These are phyloP conservation scores for Steinernema scapterisci DNA, from an alignment of 2,888 invertebrate genomes.

Conservation along the genomic window DNA sequence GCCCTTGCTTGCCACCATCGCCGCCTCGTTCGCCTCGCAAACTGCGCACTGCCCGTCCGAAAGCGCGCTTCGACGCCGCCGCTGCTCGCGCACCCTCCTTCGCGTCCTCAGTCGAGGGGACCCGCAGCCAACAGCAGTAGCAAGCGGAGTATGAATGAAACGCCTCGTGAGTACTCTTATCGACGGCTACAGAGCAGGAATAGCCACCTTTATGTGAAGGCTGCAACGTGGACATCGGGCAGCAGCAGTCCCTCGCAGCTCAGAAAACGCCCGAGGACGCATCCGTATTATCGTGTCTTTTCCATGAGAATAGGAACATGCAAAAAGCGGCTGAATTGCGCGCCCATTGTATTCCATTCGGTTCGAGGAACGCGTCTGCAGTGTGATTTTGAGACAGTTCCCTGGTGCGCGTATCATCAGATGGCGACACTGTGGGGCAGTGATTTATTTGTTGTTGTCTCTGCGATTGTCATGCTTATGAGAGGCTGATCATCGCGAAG, in stretches of 20 bases:
- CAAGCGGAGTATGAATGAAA: slow-evolving; percentile 30
- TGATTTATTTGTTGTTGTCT: slow-evolving; percentile 15
- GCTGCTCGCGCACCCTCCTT: slow-evolving; percentile 27
- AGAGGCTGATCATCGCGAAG: background rate
- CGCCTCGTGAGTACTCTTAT: slow-evolving; percentile 13
- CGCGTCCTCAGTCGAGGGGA: background rate
- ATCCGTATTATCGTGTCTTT: no score
- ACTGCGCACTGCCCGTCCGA: slow-evolving; percentile 24
- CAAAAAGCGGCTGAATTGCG: slow-evolving; percentile 22
- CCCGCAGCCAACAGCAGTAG: slow-evolving; percentile 17
- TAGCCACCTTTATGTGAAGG: background rate
- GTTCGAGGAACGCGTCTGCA: background rate
- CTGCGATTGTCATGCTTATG: background rate
- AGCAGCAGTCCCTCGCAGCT: background rate
- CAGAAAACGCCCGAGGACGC: no score
- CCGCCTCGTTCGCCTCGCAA: slow-evolving; percentile 24
- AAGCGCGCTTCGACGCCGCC: background rate
- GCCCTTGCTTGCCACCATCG: background rate
- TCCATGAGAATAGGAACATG: slow-evolving; percentile 1
- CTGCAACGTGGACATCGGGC: slow-evolving; percentile 13
- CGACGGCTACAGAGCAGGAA: background rate
- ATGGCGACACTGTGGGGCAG: background rate
- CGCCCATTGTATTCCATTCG: slow-evolving; percentile 17
- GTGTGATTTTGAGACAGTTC: slow-evolving; percentile 17
- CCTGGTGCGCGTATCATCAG: background rate